Evolutionary conservation across 1,140 invertebrate genomes (phyloP).

Genomic region (Ctenoplectra terminalis): DNA sequence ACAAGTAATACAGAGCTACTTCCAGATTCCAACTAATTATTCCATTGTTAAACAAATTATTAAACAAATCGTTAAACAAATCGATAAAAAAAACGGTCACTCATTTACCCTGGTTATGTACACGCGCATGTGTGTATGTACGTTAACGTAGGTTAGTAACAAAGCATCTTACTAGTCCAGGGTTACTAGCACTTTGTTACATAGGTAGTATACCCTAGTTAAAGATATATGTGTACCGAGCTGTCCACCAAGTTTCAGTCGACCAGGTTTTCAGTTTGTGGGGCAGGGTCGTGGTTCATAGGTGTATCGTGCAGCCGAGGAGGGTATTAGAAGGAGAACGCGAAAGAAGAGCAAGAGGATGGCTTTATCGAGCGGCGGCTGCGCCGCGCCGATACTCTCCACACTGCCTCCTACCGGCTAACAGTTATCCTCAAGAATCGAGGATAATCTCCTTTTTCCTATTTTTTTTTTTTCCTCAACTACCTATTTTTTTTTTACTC

Average conservation of each 20-base stretch:
- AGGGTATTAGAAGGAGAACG: slow-evolving; percentile 30
- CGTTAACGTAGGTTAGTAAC: slow-evolving; percentile 22
- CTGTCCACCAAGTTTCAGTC: slow-evolving; percentile 55
- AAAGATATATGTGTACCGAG: not conserved
- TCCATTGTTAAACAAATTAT: not conserved
- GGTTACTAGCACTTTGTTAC: slow-evolving; percentile 14
- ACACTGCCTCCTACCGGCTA: slow-evolving; percentile 14
- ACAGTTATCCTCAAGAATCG: not conserved
- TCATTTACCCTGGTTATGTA: not conserved
- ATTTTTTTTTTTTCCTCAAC: not conserved
- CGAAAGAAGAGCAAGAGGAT: slow-evolving; percentile 31
- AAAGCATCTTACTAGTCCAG: slow-evolving; percentile 15
- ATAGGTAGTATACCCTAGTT: slow-evolving; percentile 48
- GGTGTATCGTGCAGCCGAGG: slow-evolving; percentile 18
- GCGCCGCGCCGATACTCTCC: slow-evolving; percentile 62
- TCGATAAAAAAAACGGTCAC: not conserved
- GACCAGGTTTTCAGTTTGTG: slow-evolving; percentile 63
- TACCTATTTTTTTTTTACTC: not conserved
- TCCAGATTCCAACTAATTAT: not conserved
- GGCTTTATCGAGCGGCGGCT: slow-evolving; percentile 79
- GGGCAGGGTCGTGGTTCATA: slow-evolving; percentile 60
- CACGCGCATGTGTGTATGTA: not conserved
- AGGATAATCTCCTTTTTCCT: not conserved
- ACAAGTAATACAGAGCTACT: not conserved
- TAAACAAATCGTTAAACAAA: not conserved